Evolutionary conservation across 2,797 vertebrate species (phyloP), one percentile per base, ranked within the genome.

Genomic region (Simalia tracyae): DNA sequence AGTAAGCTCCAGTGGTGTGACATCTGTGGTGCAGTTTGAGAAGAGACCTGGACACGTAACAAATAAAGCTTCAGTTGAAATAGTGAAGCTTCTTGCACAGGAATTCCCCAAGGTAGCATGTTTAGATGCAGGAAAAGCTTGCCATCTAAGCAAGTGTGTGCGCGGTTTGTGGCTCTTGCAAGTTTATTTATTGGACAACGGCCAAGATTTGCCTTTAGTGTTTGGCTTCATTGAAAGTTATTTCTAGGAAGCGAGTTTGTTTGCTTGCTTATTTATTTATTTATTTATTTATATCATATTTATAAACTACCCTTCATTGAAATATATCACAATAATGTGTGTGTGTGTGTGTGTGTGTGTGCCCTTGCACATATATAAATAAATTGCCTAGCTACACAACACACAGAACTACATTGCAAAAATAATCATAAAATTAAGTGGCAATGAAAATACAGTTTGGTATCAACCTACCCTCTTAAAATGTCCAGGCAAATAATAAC

Each of bases 121-220:
- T 86, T 81, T 81, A 24, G 28, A 60, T 50, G 54, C n/a, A 31
- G 90, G 56, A 81, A 68, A 24, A 76, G 10, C 66, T 28, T 59
- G 84, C 50, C 84, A 86, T 12, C 86, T 81, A 68, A 91, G 64
- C 90, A 81, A 81, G 64, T 60, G 91, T 84, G 57, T 88, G 91
- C 54, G 72, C 9, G 86, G 86, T 81, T 88, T 88, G 66, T 91
- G 86, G 86, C 66, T 84, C 86, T 36, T 88, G 42, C 66, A 88
- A 61, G 59, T 54, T 90, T 54, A 88, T 91, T 88, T 84, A 76
- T 88, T 76, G 66, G 76, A 91, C 66, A 91, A 5, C 86, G 61
- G 81, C 68, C 57, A 60, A 87, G 57, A 42, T 17, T 88, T 63
- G 26, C 68, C 36, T 87, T 59, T 36, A 61, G 56, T 31, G 86